Conservation (phyloP, 2,888 invertebrate genomes). For the Omphaloscelis lunosa region DNA sequence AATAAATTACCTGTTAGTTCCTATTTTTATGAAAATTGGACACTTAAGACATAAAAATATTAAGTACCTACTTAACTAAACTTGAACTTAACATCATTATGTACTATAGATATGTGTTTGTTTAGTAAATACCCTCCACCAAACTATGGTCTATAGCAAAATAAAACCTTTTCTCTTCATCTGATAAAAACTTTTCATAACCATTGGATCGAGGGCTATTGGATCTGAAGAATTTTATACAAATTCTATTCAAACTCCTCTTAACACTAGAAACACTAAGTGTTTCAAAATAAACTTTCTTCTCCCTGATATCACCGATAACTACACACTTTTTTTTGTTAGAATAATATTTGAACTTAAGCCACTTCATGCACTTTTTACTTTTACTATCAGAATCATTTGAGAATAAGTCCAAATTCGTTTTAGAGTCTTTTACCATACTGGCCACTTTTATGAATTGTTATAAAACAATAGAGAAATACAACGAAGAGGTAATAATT, state of each 20-base stretch:
- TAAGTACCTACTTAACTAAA: background rate
- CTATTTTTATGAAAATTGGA: background rate
- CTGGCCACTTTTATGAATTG: slow-evolving; percentile 7
- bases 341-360: slow-evolving; percentile 77
- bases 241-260: slow-evolving; percentile 84
- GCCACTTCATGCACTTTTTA: slow-evolving; percentile 71
- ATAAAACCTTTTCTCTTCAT: slow-evolving; percentile 93
- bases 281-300: slow-evolving; percentile 80
- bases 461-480: slow-evolving; percentile 6
- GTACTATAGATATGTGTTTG: slow-evolving; percentile 7
- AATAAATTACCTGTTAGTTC: slow-evolving; percentile 37
- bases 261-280: slow-evolving; percentile 82
- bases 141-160: slow-evolving; percentile 72
- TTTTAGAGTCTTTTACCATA: slow-evolving; percentile 59
- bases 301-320: slow-evolving; percentile 73
- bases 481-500: slow-evolving; percentile 24
- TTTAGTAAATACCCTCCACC: slow-evolving; percentile 83
- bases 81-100: slow-evolving; percentile 5
- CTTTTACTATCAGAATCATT: slow-evolving; percentile 49
- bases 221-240: slow-evolving; percentile 75
- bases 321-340: slow-evolving; percentile 73
- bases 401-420: slow-evolving; percentile 59
- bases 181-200: slow-evolving; percentile 92
- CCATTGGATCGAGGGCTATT: slow-evolving; percentile 86
- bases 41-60: background rate